phyloP scores from a whole-genome alignment of 2,888 invertebrate genomes.

The Syritta pipiens region DNA sequence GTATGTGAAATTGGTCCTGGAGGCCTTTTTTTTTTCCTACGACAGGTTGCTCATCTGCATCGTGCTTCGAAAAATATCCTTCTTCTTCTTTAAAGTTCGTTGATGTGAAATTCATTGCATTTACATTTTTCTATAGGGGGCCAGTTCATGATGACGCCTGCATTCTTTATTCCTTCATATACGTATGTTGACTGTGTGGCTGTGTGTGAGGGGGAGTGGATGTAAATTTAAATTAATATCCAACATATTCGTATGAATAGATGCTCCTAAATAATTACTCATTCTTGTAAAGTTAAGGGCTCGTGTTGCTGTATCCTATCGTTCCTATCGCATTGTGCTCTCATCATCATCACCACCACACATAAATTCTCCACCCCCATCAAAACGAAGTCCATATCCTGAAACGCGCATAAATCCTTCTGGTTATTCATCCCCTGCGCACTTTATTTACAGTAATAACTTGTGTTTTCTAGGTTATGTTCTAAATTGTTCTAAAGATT shows the following conservation, averaged over 20 bases:
- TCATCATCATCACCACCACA: conserved; percentile 5
- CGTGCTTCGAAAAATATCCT: too few relatives aligned
- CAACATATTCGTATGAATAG: conserved; percentile 4
- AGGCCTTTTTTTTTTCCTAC: too few relatives aligned
- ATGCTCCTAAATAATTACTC: conserved; percentile 21
- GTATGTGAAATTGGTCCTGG: too few relatives aligned
- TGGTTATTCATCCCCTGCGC: conserved; percentile 36
- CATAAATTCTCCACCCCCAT: too few relatives aligned
- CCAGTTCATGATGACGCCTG: too few relatives aligned
- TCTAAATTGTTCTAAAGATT: conserved; percentile 42
- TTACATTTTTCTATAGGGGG: too few relatives aligned
- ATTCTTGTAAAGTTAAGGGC: conserved; percentile 21
- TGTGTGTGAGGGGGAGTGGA: background rate
- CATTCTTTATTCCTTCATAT: too few relatives aligned
- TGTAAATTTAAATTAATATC: conserved; percentile 18
- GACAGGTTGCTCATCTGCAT: too few relatives aligned
- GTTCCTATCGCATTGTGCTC: background rate
- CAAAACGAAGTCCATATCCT: background rate
- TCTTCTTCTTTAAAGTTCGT: too few relatives aligned
- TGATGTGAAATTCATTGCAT: too few relatives aligned
- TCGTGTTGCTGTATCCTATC: too few relatives aligned
- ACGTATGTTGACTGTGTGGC: background rate
- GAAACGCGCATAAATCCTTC: conserved; percentile 5
- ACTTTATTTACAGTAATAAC: conserved; percentile 59
- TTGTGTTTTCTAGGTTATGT: conserved; percentile 55